Evolutionary conservation across 1,140 invertebrate species (phyloP), one percentile per base, ranked within the genome.

Genomic region (Mercenaria mercenaria): DNA sequence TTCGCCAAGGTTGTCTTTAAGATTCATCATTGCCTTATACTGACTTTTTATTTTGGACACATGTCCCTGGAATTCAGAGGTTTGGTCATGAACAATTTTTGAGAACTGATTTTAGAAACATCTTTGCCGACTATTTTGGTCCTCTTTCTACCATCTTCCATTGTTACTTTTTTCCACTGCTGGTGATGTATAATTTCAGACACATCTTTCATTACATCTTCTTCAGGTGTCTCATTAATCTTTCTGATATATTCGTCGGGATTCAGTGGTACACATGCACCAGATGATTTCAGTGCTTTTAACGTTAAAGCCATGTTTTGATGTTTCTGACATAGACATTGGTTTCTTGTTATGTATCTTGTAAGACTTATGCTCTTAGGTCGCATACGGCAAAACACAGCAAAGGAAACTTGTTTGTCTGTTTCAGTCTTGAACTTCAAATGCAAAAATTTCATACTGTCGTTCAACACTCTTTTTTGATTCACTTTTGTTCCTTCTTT

Each of bases 1-100:
- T 18, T 82, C 76, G n/a, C 43, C 43, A 23, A 91, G 52, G n/a
- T 77, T 67, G 26, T 69, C 52, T 74, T 92, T 92, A 11, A 92
- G 80, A 34, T 74, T 52, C n/a, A n/a, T n/a, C n/a, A n/a, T n/a
- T n/a, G n/a, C n/a, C n/a, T n/a, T n/a, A n/a, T n/a, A n/a, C n/a
- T n/a, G n/a, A 0, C 67, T 0, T 76, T 84, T 83, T 23, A 92
- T 56, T 69, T 79, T 87, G 18, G 43, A 47, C 8, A 47, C 43
- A 47, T 47, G 43, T 18, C 43, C 18, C 18, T 47, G 8, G 43
- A 47, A 47, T 47, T 47, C 43, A 47, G 43, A 8, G 18, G 43
- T 47, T 47, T 47, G 43, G 18, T 47, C 43, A 47, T 10, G 43
- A 8, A 47, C 43, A 47, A 47, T 10, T 47, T 47, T 47, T 18